These are phyloP conservation scores for Neodon shergylaensis DNA, from an alignment of 2,113 vertebrate genomes.

Conservation along the genomic window DNA sequence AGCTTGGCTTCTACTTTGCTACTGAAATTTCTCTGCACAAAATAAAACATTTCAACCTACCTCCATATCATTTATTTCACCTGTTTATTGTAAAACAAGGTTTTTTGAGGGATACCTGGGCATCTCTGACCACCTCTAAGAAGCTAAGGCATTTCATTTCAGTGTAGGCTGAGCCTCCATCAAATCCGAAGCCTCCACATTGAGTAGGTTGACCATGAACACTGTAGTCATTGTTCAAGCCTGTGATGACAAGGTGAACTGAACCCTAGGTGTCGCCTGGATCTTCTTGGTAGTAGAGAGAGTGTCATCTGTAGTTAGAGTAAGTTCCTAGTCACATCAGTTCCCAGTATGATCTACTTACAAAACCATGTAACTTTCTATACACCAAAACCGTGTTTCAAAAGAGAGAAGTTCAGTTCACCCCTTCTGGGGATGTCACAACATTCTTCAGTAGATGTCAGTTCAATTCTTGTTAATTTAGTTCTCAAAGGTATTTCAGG, in stretches of 20 bases:
- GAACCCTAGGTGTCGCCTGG: neutral
- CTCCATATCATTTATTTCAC: neutral
- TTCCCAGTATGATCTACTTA: neutral
- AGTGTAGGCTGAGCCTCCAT: neutral
- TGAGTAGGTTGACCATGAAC: neutral
- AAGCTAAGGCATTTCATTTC: neutral
- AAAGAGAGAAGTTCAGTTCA: constrained; percentile 77
- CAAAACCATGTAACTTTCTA: neutral
- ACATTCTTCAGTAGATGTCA: neutral
- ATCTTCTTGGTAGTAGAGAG: neutral
- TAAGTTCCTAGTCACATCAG: neutral
- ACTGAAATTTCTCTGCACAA: neutral
- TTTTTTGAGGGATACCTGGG: neutral
- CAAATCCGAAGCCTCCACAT: neutral
- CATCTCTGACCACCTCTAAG: neutral
- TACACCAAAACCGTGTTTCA: neutral
- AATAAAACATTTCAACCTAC: constrained; percentile 13
- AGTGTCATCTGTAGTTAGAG: neutral
- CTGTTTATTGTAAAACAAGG: constrained; percentile 13
- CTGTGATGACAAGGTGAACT: neutral
- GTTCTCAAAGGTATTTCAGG: neutral
- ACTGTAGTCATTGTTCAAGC: neutral
- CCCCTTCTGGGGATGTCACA: neutral
- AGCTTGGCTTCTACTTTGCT: neutral
- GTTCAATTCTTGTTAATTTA: neutral